Evolutionary conservation across 2,888 invertebrate species (phyloP).

Genomic region (Geotrupes spiniger): DNA sequence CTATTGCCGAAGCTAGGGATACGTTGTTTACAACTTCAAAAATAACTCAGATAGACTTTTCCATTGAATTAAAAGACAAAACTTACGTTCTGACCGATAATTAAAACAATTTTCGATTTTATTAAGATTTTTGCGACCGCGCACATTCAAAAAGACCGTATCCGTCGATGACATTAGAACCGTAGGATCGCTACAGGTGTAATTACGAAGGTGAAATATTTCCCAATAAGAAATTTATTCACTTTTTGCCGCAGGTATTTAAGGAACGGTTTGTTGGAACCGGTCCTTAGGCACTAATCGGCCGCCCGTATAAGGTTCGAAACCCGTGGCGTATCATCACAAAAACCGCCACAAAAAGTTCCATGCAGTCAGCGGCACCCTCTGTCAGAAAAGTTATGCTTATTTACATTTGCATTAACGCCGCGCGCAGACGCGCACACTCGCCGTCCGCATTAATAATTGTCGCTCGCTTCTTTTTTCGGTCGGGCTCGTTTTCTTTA

Average conservation of each 20-base stretch:
- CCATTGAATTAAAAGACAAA: too few species aligned
- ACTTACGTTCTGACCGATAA: too few species aligned
- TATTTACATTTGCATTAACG: constrained; percentile 12
- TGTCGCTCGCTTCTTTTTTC: too few species aligned
- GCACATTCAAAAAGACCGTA: too few species aligned
- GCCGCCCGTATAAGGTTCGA: constrained; percentile 16
- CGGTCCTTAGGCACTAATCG: constrained; percentile 21
- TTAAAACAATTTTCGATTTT: too few species aligned
- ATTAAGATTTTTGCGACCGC: too few species aligned
- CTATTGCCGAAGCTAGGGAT: too few species aligned
- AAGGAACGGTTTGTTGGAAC: constrained; percentile 17
- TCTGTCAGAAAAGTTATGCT: constrained; percentile 13
- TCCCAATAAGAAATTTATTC: constrained; percentile 12
- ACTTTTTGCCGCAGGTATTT: constrained; percentile 17
- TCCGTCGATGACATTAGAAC: too few species aligned
- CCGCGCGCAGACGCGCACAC: neutral
- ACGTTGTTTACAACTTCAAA: too few species aligned
- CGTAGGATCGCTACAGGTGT: constrained; percentile 8
- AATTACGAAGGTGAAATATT: constrained; percentile 17
- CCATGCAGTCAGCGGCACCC: constrained; percentile 14
- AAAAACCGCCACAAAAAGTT: constrained; percentile 19
- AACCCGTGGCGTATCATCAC: constrained; percentile 17
- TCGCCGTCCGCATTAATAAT: too few species aligned
- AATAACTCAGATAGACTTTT: too few species aligned
- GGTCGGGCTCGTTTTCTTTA: too few species aligned